Evolutionary conservation across 2,113 vertebrate species (phyloP).

Genomic region (Pagrus major): DNA sequence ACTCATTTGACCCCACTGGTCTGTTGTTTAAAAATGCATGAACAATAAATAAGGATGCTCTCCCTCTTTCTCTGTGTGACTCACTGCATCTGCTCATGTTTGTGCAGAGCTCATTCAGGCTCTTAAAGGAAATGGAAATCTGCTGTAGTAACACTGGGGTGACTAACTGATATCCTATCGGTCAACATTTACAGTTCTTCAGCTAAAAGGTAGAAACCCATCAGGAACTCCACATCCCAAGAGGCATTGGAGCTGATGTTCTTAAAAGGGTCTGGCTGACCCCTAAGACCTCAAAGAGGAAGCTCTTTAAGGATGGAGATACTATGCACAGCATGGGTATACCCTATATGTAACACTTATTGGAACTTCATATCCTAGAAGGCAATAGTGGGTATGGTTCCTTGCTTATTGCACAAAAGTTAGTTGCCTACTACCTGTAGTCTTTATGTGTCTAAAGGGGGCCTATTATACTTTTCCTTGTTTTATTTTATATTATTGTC

Average conservation of each 20-base stretch:
- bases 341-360: neutral
- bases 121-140: conserved; percentile 83
- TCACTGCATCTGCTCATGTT: conserved; percentile 64
- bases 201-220: conserved; percentile 80
- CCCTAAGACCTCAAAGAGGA: conserved; percentile 47
- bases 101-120: conserved; percentile 77
- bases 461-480: too few relatives aligned
- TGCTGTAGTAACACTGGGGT: conserved; percentile 67
- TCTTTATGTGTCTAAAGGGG: neutral
- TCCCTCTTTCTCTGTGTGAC: conserved; percentile 14
- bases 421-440: neutral
- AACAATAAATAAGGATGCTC: conserved; percentile 78
- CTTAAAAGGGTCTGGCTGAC: conserved; percentile 56
- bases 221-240: conserved; percentile 80
- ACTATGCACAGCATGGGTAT: neutral
- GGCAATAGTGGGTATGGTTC: neutral
- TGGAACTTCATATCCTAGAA: conserved; percentile 14
- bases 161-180: conserved; percentile 82
- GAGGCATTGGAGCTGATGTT: conserved; percentile 51
- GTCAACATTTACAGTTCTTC: conserved; percentile 84
- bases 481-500: too few relatives aligned
- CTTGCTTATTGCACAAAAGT: neutral
- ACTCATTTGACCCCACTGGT: conserved; percentile 78
- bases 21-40: conserved; percentile 80
- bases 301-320: conserved; percentile 27